phyloP scores from a whole-genome alignment of 2,888 invertebrate genomes.

The Rhorus exstirpatorius region DNA sequence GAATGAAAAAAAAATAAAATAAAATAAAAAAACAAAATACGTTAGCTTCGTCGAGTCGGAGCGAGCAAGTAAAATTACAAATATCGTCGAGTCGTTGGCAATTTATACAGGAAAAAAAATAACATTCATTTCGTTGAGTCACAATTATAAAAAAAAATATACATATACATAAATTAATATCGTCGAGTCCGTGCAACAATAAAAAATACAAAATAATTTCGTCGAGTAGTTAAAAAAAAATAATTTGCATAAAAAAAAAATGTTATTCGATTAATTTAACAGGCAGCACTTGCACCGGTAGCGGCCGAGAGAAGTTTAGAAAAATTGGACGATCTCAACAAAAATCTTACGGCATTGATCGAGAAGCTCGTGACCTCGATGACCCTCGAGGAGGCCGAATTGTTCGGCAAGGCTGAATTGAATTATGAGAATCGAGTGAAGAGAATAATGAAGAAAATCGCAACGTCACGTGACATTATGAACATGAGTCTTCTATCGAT shows the following conservation, averaged over 20 bases:
- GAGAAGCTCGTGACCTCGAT: constrained; percentile 34
- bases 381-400: constrained; percentile 52
- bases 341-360: constrained; percentile 43
- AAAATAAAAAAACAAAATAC: background rate
- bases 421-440: constrained; percentile 51
- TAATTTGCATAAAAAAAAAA: background rate
- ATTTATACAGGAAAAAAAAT: too few relatives aligned
- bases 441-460: constrained; percentile 49
- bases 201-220: background rate
- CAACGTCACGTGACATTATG: constrained; percentile 57
- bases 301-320: constrained; percentile 46
- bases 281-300: constrained; percentile 54
- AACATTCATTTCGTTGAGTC: too few relatives aligned
- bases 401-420: constrained; percentile 43
- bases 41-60: background rate
- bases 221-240: constrained; percentile 2
- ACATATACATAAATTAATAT: background rate
- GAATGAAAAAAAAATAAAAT: background rate
- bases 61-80: too few relatives aligned
- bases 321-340: constrained; percentile 56
- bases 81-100: too few relatives aligned
- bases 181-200: background rate
- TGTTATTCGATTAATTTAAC: constrained; percentile 1
- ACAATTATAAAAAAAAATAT: too few relatives aligned
- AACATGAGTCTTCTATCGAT: constrained; percentile 61